Evolutionary conservation across 2,888 invertebrate species (phyloP), one percentile per base, ranked within the genome.

Genomic region (Pristionchus entomophagus): DNA sequence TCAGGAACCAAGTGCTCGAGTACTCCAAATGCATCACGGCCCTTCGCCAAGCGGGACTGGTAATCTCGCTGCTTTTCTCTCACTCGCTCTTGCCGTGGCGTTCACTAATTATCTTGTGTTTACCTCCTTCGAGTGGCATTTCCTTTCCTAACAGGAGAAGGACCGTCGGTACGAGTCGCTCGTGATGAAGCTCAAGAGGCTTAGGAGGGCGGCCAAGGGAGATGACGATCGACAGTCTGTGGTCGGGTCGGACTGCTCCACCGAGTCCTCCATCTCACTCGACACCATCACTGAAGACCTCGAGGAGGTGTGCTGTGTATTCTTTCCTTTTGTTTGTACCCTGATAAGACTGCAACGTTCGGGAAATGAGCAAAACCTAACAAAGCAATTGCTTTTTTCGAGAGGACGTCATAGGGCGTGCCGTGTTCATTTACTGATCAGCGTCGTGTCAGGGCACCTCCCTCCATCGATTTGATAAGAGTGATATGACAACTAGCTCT

Each of bases 21-120:
- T 91, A 92, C 86, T 93, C 92, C 56, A 93, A 93, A 73, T 93
- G 93, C 88, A 93, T 93, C 65, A 93, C 92, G 17, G 92, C 92
- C 2, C 88, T 93, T 22, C 86, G 93, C 35, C 91, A 91, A 86
- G 88, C 91, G 19, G 90, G 89, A 56, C 86, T 90, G 86, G 92
- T 92, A 51, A 82, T 88, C 65, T 17, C 1, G 0, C 14, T 1
- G 14, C 0, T 8, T 19, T 22, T 65, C 35, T 65, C 65, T 38
- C 51, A 38, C 78, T 19, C 1, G 45, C 5, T 45, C n/a, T 0
- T 51, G 49, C 78, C 45, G 26, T 19, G 29, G 3, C 62, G 17
- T 62, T n/a, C 80, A 19, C 49, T 80, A 35, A 32, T 14, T 45
- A 8, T 45, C 56, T 3, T 59, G 45, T 49, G 51, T n/a, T n/a